Percentiles rank a stretch among this genome's conserved stretches.
Evolutionary conservation across 2,888 invertebrate genomes (phyloP).

Genomic region (Polyploca ridens): DNA sequence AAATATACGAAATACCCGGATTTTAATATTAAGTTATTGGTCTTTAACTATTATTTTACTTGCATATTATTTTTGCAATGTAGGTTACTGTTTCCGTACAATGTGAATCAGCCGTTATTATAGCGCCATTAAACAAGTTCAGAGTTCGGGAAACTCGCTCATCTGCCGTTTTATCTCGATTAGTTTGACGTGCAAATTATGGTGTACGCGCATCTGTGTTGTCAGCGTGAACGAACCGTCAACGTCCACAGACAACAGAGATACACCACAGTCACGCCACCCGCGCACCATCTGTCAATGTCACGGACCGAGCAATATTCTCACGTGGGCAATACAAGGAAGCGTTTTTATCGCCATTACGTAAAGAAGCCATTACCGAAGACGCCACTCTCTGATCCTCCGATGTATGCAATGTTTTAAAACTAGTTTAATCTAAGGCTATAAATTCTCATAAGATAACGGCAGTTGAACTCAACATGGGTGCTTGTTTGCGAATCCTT

Average conservation of each 20-base stretch:
- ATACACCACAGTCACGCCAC: constrained; percentile 38
- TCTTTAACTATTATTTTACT: too few species aligned
- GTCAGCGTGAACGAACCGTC: constrained; percentile 31
- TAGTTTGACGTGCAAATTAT: constrained; percentile 55
- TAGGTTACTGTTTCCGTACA: neutral
- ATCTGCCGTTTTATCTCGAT: constrained; percentile 48
- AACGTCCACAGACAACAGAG: constrained; percentile 40
- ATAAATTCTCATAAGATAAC: constrained; percentile 77
- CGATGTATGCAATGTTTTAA: constrained; percentile 53
- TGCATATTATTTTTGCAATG: neutral
- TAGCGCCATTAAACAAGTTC: constrained; percentile 24
- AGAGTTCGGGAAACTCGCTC: constrained; percentile 47
- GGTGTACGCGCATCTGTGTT: constrained; percentile 42
- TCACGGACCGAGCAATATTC: constrained; percentile 62
- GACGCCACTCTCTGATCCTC: constrained; percentile 53
- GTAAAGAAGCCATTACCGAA: constrained; percentile 68
- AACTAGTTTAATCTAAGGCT: constrained; percentile 61
- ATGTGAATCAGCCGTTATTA: neutral
- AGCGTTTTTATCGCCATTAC: constrained; percentile 71
- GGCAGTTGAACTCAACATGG: constrained; percentile 63
- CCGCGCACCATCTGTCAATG: constrained; percentile 66
- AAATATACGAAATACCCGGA: too few species aligned
- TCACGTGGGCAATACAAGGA: constrained; percentile 67
- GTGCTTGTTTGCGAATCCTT: constrained; percentile 67
- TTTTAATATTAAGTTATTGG: too few species aligned